These are phyloP conservation scores for Phocides pigmalion DNA, from an alignment of 1,140 invertebrate genomes.

Conservation along the genomic window DNA sequence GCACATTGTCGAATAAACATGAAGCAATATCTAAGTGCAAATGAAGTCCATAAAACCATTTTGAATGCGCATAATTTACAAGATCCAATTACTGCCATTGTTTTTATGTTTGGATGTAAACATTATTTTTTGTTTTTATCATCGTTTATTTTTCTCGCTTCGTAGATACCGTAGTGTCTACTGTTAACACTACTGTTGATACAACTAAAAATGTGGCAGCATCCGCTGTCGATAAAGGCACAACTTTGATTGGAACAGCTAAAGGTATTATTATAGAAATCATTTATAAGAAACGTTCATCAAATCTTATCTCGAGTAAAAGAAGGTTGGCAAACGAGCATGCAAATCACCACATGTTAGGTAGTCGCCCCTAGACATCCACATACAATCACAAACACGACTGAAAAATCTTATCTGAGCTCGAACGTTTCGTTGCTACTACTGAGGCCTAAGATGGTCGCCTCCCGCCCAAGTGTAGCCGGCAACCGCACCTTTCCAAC, in stretches of 20 bases:
- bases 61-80: background rate
- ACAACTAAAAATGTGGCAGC: conserved; percentile 56
- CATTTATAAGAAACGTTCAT: no score
- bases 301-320: no score
- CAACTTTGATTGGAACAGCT: conserved; percentile 50
- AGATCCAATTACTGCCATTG: background rate
- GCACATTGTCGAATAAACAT: background rate
- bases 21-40: background rate
- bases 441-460: no score
- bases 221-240: conserved; percentile 58
- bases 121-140: background rate
- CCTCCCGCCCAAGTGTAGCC: no score
- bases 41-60: background rate
- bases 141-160: conserved; percentile 7
- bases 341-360: no score
- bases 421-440: no score
- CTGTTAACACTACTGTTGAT: conserved; percentile 52
- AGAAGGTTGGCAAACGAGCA: no score
- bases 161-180: conserved; percentile 55
- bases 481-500: no score
- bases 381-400: no score
- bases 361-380: no score
- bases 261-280: conserved; percentile 50
- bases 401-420: no score
- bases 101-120: background rate